Percentiles rank a stretch among this genome's conserved stretches.
These are phyloP conservation scores for Oscheius sp. DNA, from an alignment of 2,888 invertebrate genomes.

Conservation along the genomic window DNA sequence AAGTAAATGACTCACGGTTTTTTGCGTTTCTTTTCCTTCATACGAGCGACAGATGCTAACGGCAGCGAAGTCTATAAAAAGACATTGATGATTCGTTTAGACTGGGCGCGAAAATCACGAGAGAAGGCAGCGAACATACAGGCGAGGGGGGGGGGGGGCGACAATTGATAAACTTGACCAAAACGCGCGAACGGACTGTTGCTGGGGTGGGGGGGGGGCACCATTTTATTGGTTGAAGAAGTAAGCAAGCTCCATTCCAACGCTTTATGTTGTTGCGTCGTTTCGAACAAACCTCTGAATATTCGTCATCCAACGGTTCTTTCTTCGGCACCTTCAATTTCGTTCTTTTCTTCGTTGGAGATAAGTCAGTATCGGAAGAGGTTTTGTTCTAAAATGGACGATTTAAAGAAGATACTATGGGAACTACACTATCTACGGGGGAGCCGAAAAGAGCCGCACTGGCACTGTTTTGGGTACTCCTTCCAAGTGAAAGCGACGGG, in stretches of 20 bases:
- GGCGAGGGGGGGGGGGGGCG: not conserved
- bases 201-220: too few species aligned
- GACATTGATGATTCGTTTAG: slow-evolving; percentile 7
- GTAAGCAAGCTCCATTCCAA: too few species aligned
- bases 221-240: too few species aligned
- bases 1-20: slow-evolving; percentile 20
- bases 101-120: slow-evolving; percentile 26
- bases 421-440: slow-evolving; percentile 20
- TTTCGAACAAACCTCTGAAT: not conserved
- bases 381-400: not conserved
- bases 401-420: not conserved
- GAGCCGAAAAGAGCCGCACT: slow-evolving; percentile 37
- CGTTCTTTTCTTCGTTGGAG: not conserved
- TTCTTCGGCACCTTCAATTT: not conserved
- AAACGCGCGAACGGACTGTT: slow-evolving; percentile 4
- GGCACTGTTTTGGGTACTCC: slow-evolving; percentile 42
- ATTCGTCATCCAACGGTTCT: slow-evolving; percentile 5
- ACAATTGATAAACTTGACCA: slow-evolving; percentile 18
- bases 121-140: slow-evolving; percentile 20
- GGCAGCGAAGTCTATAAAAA: slow-evolving; percentile 18
- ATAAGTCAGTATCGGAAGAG: not conserved
- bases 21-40: slow-evolving; percentile 25
- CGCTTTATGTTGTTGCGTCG: not conserved
- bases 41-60: not conserved
- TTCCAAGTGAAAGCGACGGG: too few species aligned